phyloP scores from a whole-genome alignment of 2,113 vertebrate genomes.

The Vicugna pacos region DNA sequence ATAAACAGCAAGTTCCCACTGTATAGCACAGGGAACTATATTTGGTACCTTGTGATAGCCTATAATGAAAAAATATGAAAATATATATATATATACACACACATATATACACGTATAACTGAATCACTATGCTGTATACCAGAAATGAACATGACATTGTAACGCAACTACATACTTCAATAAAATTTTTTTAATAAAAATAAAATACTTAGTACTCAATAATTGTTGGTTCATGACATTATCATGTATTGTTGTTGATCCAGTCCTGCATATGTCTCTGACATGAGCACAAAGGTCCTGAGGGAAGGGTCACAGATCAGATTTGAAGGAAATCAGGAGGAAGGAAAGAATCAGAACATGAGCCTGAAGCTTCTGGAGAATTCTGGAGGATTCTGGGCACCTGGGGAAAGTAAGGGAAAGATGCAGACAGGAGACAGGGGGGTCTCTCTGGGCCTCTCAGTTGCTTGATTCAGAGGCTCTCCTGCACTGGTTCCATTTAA shows the following conservation, averaged over 20 bases:
- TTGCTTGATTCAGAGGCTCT: background rate
- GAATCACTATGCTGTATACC: too few species aligned
- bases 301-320: background rate
- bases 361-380: background rate
- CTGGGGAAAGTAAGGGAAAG: background rate
- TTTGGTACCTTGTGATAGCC: too few species aligned
- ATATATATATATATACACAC: too few species aligned
- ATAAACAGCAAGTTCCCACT: too few species aligned
- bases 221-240: background rate
- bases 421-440: background rate
- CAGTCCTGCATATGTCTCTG: background rate
- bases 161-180: too few species aligned
- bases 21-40: too few species aligned
- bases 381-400: background rate
- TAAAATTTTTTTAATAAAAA: background rate
- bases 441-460: background rate
- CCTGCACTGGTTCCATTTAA: background rate
- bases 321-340: background rate
- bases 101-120: too few species aligned
- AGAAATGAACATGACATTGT: too few species aligned
- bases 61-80: too few species aligned
- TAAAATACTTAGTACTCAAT: background rate
- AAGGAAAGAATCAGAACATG: background rate
- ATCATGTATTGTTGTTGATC: background rate
- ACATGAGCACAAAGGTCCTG: background rate